Evolutionary conservation across 2,797 vertebrate species (phyloP), one percentile per base, ranked within the genome.

Genomic region (Pseudotriccus pelzelni): DNA sequence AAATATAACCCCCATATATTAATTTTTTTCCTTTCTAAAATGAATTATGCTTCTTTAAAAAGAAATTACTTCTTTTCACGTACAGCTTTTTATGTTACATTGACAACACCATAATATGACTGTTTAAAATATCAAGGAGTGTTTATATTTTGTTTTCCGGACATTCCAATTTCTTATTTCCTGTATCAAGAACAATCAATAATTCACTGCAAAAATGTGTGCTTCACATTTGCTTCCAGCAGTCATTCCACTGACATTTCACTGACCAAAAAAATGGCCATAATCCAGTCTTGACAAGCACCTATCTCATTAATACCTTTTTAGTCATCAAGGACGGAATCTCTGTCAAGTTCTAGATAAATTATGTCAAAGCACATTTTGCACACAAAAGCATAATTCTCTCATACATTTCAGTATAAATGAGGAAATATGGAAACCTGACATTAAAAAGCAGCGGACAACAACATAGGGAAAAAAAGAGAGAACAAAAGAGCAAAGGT

Each of bases 261-360:
- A 93, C 89, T 89, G 93, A 87, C 17, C n/a, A n/a, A 46, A 2
- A 27, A 87, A 95, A 92, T 90, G 80, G 82, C 77, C 77, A 78
- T 62, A 92, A 96, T 96, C 95, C 85, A 96, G 83, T 86, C 87
- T 91, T 97, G 97, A 98, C 96, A 98, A 96, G 94, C 64, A 95
- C 56, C 89, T 93, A 84, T 93, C 95, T 97, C 96, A 97, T 97
- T 97, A 98, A 96, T 94, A 95, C 74, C 84, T 95, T 96, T 97
- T 96, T 97, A 97, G 97, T 98, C 97, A 97, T 94, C 93, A 93
- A 94, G 92, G 93, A 94, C 96, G 93, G 97, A 97, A 97, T 59
- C 55, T 81, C 72, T 96, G 92, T 94, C 97, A 96, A 94, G 86
- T 87, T 95, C 91, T 91, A 96, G 95, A 97, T 94, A 97, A 96